Conservation (phyloP, 2,888 invertebrate genomes). For the Epistrophe eligans region DNA sequence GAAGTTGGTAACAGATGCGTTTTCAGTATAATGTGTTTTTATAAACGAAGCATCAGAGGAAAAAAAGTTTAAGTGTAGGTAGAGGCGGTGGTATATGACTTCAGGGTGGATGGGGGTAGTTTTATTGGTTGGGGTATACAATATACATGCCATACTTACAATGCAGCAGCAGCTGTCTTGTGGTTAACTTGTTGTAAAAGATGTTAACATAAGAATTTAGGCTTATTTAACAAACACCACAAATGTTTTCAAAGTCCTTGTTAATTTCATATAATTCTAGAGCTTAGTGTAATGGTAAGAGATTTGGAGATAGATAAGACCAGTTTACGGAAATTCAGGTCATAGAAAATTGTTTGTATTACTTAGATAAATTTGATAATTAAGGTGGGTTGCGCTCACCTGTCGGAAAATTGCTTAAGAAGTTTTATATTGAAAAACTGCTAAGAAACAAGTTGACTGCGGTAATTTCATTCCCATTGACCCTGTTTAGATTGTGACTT, state of each 20-base stretch:
- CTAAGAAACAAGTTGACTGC: too few species aligned
- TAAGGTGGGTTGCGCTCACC: not conserved
- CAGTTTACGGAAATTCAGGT: not conserved
- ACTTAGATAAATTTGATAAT: not conserved
- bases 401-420: not conserved
- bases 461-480: too few species aligned
- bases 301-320: not conserved
- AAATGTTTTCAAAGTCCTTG: not conserved
- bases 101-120: not conserved
- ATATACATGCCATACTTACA: not conserved
- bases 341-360: not conserved
- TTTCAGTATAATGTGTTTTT: constrained; percentile 19
- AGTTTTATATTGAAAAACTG: too few species aligned
- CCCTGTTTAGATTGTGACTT: too few species aligned
- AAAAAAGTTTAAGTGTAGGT: not conserved
- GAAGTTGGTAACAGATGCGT: constrained; percentile 53
- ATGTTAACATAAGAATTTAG: constrained; percentile 1
- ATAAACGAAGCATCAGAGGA: not conserved
- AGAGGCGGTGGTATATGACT: not conserved
- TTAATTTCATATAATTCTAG: not conserved
- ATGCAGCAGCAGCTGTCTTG: constrained; percentile 11
- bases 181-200: constrained; percentile 14
- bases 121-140: not conserved
- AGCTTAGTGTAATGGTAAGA: not conserved
- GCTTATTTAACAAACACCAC: not conserved